A percentile compares a stretch with the other conserved stretches of the same genome.
phyloP scores from a whole-genome alignment of 2,113 vertebrate species.

The Saccopteryx leptura region DNA sequence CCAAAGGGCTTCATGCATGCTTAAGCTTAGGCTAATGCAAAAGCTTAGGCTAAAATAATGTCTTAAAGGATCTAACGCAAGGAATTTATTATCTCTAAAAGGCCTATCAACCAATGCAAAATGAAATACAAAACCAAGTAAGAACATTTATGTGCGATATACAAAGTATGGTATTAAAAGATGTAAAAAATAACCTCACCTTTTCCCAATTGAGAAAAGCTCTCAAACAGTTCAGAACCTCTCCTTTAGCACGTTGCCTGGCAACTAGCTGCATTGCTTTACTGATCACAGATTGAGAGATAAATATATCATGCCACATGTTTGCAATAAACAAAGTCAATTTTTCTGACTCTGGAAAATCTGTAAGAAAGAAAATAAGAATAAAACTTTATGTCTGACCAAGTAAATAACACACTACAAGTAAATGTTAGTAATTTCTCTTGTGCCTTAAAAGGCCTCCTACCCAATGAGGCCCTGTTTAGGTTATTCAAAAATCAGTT shows the following conservation, averaged over 20 bases:
- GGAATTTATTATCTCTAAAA: neutral
- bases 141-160: neutral
- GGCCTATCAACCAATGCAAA: neutral
- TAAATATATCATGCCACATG: constrained; percentile 93
- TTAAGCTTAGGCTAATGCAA: neutral
- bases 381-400: neutral
- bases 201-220: constrained; percentile 94
- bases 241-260: constrained; percentile 89
- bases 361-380: constrained; percentile 84
- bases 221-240: constrained; percentile 89
- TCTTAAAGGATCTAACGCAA: neutral
- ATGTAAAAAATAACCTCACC: constrained; percentile 86
- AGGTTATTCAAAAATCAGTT: neutral
- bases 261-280: constrained; percentile 93
- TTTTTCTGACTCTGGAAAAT: constrained; percentile 93
- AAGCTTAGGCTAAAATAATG: neutral
- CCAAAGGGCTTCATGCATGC: neutral
- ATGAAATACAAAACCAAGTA: neutral
- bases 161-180: neutral
- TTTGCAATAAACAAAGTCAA: constrained; percentile 94
- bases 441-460: neutral
- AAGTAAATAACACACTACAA: neutral
- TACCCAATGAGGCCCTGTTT: rapidly evolving
- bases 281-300: constrained; percentile 89
- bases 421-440: neutral